These are phyloP conservation scores for Pipistrellus kuhlii DNA, from an alignment of 2,797 vertebrate genomes.

Conservation along the genomic window DNA sequence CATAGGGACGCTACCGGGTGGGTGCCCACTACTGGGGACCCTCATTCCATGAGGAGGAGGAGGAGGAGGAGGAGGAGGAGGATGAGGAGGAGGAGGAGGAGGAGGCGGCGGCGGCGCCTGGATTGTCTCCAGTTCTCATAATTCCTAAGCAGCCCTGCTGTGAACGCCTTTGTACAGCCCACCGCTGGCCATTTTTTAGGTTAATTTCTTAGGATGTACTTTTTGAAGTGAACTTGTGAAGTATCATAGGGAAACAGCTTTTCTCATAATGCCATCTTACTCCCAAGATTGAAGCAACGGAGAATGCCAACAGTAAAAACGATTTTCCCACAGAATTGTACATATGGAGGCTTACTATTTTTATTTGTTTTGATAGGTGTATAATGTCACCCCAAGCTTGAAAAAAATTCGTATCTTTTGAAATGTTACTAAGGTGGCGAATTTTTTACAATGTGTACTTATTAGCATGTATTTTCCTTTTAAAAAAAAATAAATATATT, in stretches of 20 bases:
- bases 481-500: background rate
- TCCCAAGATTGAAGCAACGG: conserved; percentile 4
- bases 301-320: background rate
- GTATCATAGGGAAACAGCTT: background rate
- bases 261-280: background rate
- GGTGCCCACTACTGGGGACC: background rate
- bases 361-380: conserved; percentile 52
- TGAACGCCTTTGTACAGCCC: background rate
- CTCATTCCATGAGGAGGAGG: too few relatives aligned
- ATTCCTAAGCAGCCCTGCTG: background rate
- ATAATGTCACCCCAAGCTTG: background rate
- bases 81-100: too few relatives aligned
- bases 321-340: conserved; percentile 4
- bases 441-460: background rate
- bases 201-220: too few relatives aligned
- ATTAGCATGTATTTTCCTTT: conserved; percentile 6
- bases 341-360: conserved; percentile 3
- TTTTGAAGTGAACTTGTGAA: background rate
- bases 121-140: conserved; percentile 9
- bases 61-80: too few relatives aligned
- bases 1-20: background rate
- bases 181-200: conserved; percentile 14
- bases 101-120: too few relatives aligned
- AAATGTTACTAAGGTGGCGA: background rate
- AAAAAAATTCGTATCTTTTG: conserved; percentile 63